Evolutionary conservation across 2,113 vertebrate genomes (phyloP), one percentile per base, ranked within the genome.

Genomic region (Phyllostomus discolor): DNA sequence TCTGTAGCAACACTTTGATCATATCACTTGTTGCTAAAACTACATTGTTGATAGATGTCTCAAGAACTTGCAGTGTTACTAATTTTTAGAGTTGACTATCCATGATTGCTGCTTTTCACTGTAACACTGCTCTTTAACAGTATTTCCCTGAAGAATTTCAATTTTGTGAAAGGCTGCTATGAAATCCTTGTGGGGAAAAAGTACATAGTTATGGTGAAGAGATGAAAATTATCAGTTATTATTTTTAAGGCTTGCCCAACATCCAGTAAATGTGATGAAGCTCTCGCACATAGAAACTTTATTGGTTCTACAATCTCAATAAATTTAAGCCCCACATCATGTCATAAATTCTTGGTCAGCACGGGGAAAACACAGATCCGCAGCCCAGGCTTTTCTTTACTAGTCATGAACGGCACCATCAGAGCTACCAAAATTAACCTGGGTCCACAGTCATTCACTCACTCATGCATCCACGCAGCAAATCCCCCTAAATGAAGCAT

Each of bases 11-110:
- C 12, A 78, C 19, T 81, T 70, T 84, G 93, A 96, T 92, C 24
- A 10, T 22, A 70, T 91, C n/a, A 7, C 4, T 81, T 82, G 43
- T 33, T 90, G 86, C 62, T 81, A 72, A 84, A 64, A 72, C 26
- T 38, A 38, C 48, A 88, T 22, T 67, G 52, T 50, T 50, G 50
- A 62, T 69, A 26, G n/a, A 50, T 17, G 7, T 79, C 31, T 88
- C 8, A 70, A 96, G 94, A 97, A 85, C 88, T 95, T 97, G 81
- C 96, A 92, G 80, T 80, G 92, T 95, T 97, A 96, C 90, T 98
- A 92, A 92, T 95, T 97, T 90, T 82, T 73, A 96, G 93, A 91
- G 90, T 62, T 79, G 64, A 94, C 78, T 94, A 92, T 95, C 81
- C 41, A 33, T n/a, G 33, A 57, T 81, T 94, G 95, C 90, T 90